Conservation (phyloP, 1,140 invertebrate genomes). For the Paralvinella palmiformis region DNA sequence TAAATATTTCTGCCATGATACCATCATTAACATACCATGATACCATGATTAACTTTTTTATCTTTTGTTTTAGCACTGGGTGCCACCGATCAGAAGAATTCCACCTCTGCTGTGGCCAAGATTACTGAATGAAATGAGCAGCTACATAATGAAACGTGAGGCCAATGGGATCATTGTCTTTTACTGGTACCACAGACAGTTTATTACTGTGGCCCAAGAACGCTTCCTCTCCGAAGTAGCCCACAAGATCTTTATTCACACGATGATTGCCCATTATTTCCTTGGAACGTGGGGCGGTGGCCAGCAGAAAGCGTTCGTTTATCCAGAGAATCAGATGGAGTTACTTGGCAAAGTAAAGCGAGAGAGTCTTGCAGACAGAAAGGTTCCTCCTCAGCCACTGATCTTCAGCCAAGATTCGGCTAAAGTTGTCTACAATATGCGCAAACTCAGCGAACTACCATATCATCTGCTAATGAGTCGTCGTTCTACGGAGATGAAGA, state of each 20-base stretch:
- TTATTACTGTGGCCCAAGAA: constrained; percentile 22
- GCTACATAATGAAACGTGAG: constrained; percentile 91
- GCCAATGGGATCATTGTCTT: constrained; percentile 59
- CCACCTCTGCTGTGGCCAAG: constrained; percentile 40
- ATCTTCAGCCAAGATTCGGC: constrained; percentile 71
- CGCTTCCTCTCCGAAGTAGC: constrained; percentile 13
- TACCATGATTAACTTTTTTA: no score
- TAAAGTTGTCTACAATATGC: constrained; percentile 43
- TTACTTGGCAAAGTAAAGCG: constrained; percentile 52
- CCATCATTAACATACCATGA: no score
- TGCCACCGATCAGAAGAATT: constrained; percentile 27
- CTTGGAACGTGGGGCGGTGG: constrained; percentile 76
- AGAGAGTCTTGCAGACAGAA: constrained; percentile 80
- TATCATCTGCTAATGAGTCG: constrained; percentile 86
- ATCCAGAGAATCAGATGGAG: constrained; percentile 89
- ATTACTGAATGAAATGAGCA: constrained; percentile 79
- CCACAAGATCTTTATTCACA: constrained; percentile 15
- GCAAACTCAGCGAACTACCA: constrained; percentile 70
- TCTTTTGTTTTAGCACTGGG: no score
- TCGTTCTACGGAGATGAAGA: constrained; percentile 84
- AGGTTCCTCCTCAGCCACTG: constrained; percentile 89
- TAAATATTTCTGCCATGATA: no score
- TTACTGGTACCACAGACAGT: constrained; percentile 33
- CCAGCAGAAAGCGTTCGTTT: constrained; percentile 89
- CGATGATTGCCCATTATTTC: constrained; percentile 83